These are phyloP conservation scores for Trichosurus vulpecula DNA, from an alignment of 2,797 vertebrate species.

Conservation along the genomic window DNA sequence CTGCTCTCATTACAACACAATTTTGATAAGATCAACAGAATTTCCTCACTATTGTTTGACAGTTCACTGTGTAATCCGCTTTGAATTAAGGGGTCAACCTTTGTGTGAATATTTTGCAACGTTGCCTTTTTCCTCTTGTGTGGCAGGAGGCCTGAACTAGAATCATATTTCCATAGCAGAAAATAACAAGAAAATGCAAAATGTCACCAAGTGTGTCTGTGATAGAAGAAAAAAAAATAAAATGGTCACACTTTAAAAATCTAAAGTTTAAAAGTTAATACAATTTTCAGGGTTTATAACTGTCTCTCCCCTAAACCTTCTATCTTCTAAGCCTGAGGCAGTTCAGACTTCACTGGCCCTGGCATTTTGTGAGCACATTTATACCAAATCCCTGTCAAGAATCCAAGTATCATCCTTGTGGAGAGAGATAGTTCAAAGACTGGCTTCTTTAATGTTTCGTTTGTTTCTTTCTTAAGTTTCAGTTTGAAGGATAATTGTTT, in stretches of 20 bases:
- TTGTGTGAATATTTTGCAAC: slow-evolving; percentile 17
- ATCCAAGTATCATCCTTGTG: neutral
- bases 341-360: neutral
- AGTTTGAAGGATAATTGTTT: slow-evolving; percentile 44
- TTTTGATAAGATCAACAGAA: neutral
- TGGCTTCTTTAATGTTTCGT: neutral
- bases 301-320: slow-evolving; percentile 11
- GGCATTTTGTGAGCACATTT: neutral
- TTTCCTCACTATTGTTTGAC: neutral
- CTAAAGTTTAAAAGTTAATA: slow-evolving; percentile 30
- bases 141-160: neutral
- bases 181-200: neutral
- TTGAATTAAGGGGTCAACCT: slow-evolving; percentile 27
- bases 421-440: slow-evolving; percentile 21
- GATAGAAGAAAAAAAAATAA: neutral
- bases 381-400: slow-evolving; percentile 13
- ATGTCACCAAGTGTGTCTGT: neutral
- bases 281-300: slow-evolving; percentile 13
- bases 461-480: slow-evolving; percentile 45
- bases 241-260: slow-evolving; percentile 26
- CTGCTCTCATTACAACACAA: neutral
- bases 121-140: slow-evolving; percentile 11
- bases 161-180: slow-evolving; percentile 18
- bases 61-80: slow-evolving; percentile 25
- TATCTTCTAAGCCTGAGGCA: slow-evolving; percentile 17